Evolutionary conservation across 2,888 invertebrate genomes (phyloP), one percentile per base, ranked within the genome.

Genomic region (Orthonychiurus folsomi): DNA sequence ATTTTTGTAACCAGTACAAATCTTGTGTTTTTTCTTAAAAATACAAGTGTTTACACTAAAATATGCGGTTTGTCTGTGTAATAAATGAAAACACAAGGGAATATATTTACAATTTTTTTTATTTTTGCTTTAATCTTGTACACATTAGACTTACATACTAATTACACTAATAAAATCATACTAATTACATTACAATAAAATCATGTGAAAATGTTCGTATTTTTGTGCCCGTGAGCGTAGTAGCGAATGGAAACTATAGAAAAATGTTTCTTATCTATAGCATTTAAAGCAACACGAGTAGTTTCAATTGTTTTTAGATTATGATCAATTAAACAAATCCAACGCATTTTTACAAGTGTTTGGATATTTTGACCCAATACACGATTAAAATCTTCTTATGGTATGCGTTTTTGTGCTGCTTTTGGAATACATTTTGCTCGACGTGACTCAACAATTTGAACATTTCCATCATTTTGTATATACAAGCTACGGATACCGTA

Each of bases 231-330:
- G 24, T 62, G 26, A 0, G 66, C 61, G 24, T 63, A 26, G 1
- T 48, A 37, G 15, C 21, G 1, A 24, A 54, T 21, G 27, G 1
- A 21, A 26, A 20, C 27, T 2, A 62, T 3, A 15, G 23, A 2
- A 57, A 54, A 63, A 3, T 62, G 3, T 26, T 66, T 66, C 21
- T 53, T 66, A 48, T 64, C 63, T 24, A 66, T 54, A 0, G 37
- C 47, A 48, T 66, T 66, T 18, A 63, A 37, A n/a, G 15, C 24
- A 18, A 20, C 27, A 26, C 65, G 64, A 20, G 5, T 21, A 21
- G 60, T 57, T 1, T 25, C 21, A 15, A 60, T 9, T 12, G 66
- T 64, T 18, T 20, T 52, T 2, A 64, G 1, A 1, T 26, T 1
- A 37, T 59, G 57, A 1, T 57, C 53, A 23, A 26, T 52, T n/a